Evolutionary conservation across 2,888 invertebrate species (phyloP), one percentile per base, ranked within the genome.

Genomic region (Agrochola litura): DNA sequence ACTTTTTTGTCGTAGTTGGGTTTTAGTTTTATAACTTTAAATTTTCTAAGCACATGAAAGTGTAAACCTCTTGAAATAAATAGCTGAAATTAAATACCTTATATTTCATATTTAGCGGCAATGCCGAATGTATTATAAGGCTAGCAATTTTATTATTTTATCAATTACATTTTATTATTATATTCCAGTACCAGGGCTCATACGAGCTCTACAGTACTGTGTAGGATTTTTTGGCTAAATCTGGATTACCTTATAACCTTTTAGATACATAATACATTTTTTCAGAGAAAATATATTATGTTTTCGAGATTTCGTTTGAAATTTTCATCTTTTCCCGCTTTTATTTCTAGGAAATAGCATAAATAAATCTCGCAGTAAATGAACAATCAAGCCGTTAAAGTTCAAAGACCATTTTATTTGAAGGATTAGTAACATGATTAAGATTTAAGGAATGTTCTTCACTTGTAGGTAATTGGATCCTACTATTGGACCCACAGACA

Each of bases 391-490:
- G 16, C 2, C 12, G 16, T 3, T 49, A 16, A 74, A 49, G 19
- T 49, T 74, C 74, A n/a, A 49, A 52, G 49, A 52, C 22, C 22
- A 73, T 60, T 74, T 61, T 16, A 49, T 60, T 30, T n/a, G 1
- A 60, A 61, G 41, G 25, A 41, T 54, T 46, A 37, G 5, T 54
- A 37, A 16, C 16, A 25, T 12, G 22, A 9, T 54, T 58, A 22
- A 80, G 19, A 25, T 46, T 63, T 46, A 10, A 73, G 25, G 46
- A 46, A 30, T 73, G 61, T 25, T 63, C 25, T n/a, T 10, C 61
- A 81, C 37, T 54, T 49, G 61, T 6, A 73, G 25, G 25, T 80
- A 54, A 77, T 73, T 43, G 43, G 43, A 43, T 43, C 43, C 10
- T 43, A 43, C 43, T 43, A 43, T 43, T 43, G 2, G 43, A 43